Percentiles rank a stretch among this genome's conserved stretches.
phyloP scores from a whole-genome alignment of 2,113 vertebrate genomes.

The Dasyprocta punctata region DNA sequence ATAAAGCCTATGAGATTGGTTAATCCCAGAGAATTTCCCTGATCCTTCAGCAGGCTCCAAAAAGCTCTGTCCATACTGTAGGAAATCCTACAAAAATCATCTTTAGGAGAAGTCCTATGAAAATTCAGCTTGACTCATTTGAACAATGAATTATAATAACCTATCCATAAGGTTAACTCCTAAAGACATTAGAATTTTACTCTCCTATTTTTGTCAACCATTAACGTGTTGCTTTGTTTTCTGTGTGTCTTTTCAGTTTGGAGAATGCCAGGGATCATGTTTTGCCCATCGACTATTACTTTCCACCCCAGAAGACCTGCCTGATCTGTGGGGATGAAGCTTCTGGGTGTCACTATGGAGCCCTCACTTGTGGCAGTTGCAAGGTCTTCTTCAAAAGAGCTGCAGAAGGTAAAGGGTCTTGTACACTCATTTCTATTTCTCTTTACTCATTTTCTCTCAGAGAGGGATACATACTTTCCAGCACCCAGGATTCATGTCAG shows the following conservation, averaged over 20 bases:
- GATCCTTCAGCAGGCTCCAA: not conserved
- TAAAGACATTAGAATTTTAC: conserved; percentile 4
- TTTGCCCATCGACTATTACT: conserved; percentile 98
- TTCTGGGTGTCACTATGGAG: conserved; percentile 98
- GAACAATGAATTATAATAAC: conserved; percentile 34
- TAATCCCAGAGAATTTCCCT: not conserved
- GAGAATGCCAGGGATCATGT: conserved; percentile 92
- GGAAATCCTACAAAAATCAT: not conserved
- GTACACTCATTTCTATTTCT: not conserved
- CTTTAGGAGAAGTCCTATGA: not conserved
- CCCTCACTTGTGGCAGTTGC: conserved; percentile 98
- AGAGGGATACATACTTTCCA: not conserved
- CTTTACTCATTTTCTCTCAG: not conserved
- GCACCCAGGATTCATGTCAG: not conserved
- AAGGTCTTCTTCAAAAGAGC: conserved; percentile 99
- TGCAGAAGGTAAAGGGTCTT: conserved; percentile 92
- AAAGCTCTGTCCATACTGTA: no score
- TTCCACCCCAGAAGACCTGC: conserved; percentile 96
- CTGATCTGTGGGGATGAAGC: conserved; percentile 98
- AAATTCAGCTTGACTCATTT: not conserved
- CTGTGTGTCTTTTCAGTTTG: conserved; percentile 86
- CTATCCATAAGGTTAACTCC: not conserved
- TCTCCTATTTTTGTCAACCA: not conserved
- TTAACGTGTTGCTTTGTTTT: conserved; percentile 68
- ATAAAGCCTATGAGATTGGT: not conserved